phyloP scores from a whole-genome alignment of 2,888 invertebrate species.

The Ommatoiulus sabulosus region DNA sequence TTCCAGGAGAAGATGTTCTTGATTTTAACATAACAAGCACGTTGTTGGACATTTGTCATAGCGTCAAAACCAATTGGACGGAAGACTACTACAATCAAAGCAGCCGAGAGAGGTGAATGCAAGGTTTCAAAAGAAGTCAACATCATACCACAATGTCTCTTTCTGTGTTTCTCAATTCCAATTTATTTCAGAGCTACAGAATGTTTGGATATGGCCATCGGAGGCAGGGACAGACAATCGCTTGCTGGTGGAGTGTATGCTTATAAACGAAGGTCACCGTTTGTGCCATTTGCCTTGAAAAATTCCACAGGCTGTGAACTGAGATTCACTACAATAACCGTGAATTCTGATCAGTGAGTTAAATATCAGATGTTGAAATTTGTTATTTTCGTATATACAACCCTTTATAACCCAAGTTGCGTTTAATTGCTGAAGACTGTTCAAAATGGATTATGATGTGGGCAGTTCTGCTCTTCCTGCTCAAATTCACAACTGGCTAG shows the following conservation, averaged over 20 bases:
- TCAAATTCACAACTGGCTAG: conserved; percentile 72
- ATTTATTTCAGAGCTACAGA: not conserved
- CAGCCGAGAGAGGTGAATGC: conserved; percentile 39
- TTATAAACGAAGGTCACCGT: conserved; percentile 77
- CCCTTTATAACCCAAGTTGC: conserved; percentile 60
- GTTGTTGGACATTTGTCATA: conserved; percentile 82
- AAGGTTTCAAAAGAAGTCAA: not conserved
- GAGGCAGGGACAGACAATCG: not conserved
- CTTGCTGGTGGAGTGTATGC: not conserved
- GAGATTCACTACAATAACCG: conserved; percentile 85
- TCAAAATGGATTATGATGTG: conserved; percentile 27
- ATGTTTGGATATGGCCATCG: not conserved
- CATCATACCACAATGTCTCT: not conserved
- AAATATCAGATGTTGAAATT: not conserved
- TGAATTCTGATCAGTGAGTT: conserved; percentile 58
- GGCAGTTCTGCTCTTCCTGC: conserved; percentile 21
- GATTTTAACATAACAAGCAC: conserved; percentile 91
- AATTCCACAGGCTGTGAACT: conserved; percentile 91
- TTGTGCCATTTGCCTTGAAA: conserved; percentile 92
- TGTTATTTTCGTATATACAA: not conserved
- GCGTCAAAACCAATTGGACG: conserved; percentile 88
- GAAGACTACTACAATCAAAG: conserved; percentile 68
- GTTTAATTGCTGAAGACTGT: conserved; percentile 63
- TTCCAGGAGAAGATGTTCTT: conserved; percentile 76
- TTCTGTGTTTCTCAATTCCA: not conserved